phyloP scores from a whole-genome alignment of 1,140 invertebrate species.

The Drosophila arizonae region DNA sequence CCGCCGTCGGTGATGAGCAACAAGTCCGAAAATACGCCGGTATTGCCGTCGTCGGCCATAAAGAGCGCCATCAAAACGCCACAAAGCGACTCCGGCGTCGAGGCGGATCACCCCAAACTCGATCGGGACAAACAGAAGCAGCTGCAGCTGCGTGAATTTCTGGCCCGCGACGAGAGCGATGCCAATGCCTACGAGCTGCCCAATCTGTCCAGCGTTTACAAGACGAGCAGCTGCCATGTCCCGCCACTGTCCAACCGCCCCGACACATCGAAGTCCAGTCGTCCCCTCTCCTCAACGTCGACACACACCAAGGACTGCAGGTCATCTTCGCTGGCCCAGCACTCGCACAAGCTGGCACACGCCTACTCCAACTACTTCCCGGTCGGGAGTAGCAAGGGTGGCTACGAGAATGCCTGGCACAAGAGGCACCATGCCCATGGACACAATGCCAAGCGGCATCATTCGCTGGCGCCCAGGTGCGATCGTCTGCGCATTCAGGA shows the following conservation, averaged over 20 bases:
- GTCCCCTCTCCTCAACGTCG: background rate
- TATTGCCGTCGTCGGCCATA: background rate
- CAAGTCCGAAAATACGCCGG: background rate
- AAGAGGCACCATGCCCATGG: background rate
- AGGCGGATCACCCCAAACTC: conserved; percentile 7
- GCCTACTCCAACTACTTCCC: conserved; percentile 18
- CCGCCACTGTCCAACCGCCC: background rate
- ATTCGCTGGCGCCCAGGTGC: background rate
- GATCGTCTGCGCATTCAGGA: conserved; percentile 29
- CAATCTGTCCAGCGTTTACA: conserved; percentile 49
- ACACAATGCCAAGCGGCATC: background rate
- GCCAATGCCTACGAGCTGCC: conserved; percentile 57
- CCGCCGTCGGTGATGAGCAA: background rate
- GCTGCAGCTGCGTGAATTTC: conserved; percentile 56
- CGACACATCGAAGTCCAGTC: background rate
- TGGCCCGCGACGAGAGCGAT: conserved; percentile 56
- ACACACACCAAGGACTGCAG: background rate
- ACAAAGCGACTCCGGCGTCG: conserved; percentile 11
- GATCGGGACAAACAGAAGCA: conserved; percentile 45
- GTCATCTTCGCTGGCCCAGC: background rate
- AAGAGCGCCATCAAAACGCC: background rate
- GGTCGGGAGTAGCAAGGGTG: background rate
- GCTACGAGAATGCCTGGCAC: background rate
- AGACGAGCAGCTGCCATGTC: conserved; percentile 28
- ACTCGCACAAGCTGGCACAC: background rate